Evolutionary conservation across 2,113 vertebrate species (phyloP), one percentile per base, ranked within the genome.

Genomic region (Zosterops borbonicus): DNA sequence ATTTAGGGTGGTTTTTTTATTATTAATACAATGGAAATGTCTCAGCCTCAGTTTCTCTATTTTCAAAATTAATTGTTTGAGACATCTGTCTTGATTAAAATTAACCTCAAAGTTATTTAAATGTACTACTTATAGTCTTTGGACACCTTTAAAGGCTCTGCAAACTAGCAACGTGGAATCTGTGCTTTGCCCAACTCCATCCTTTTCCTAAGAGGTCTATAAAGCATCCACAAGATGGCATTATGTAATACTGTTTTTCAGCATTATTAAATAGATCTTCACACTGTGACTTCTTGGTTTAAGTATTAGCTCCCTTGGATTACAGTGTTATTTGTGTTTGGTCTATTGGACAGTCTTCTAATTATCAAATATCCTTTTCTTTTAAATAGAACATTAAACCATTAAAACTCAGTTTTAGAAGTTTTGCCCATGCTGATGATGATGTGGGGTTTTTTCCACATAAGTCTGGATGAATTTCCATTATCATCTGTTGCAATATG

Each of bases 221-320:
- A 47, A 81, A 81, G 18, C 24, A 74, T 75, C 81, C 87, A 96
- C 92, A 96, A 94, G 87, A 73, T 91, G 84, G 42, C 81, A 84
- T 92, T 87, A 75, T 4, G 5, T 29, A 91, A 78, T 75, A 22
- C 14, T 39, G 1, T 18, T 89, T 83, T 89, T 87, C 39, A 74
- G 3, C 14, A 47, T 55, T 84, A 42, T 81, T 67, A 74, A 46
- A 16, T 31, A 62, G 29, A 24, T n/a, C 41, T 62, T 70, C 42
- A 37, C 11, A 3, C 8, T 18, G 11, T 37, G 33, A 37, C 27
- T 80, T 70, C 42, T 56, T 74, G 14, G 33, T 81, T 63, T 70
- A 53, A 47, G 23, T 13, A 65, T 41, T 24, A 73, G 24, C 28
- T 83, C 29, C 8, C 25, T 62, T 50, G 12, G 28, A 87, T 47